Evolutionary conservation across 2,888 invertebrate genomes (phyloP).

Genomic region (Drosophila siamana): DNA sequence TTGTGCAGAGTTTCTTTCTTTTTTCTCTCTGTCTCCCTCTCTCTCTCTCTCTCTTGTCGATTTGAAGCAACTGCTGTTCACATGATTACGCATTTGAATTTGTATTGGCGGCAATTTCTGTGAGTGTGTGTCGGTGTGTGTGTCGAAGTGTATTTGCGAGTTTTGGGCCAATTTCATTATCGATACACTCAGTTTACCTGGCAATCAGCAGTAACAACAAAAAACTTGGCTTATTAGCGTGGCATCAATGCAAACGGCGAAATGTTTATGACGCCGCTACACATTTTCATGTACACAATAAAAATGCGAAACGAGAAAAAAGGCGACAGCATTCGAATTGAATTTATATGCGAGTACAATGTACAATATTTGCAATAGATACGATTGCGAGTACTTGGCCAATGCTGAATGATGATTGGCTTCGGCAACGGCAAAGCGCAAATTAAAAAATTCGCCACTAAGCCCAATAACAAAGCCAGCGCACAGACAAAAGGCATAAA

Average conservation of each 20-base stretch:
- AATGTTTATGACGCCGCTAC: constrained; percentile 40
- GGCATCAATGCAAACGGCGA: too few relatives aligned
- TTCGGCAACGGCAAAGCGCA: constrained; percentile 49
- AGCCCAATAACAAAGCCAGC: constrained; percentile 70
- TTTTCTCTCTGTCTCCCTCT: too few relatives aligned
- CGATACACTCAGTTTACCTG: constrained; percentile 41
- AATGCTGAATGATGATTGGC: constrained; percentile 69
- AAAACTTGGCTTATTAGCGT: constrained; percentile 28
- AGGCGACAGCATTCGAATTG: constrained; percentile 59
- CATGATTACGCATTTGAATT: constrained; percentile 79
- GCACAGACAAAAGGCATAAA: constrained; percentile 72
- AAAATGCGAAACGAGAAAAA: constrained; percentile 15
- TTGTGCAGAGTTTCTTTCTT: constrained; percentile 55
- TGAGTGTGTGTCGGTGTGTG: constrained; percentile 1
- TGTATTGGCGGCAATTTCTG: constrained; percentile 39
- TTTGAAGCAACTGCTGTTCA: too few relatives aligned
- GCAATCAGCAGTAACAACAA: constrained; percentile 3
- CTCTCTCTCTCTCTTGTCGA: too few relatives aligned
- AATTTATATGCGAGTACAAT: constrained; percentile 63
- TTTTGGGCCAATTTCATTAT: constrained; percentile 58
- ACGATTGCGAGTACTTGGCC: constrained; percentile 46
- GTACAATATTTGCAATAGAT: constrained; percentile 50
- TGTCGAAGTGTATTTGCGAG: not conserved
- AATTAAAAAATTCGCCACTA: constrained; percentile 66
- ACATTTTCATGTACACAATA: constrained; percentile 42